A percentile compares a stretch with the other conserved stretches of the same genome.
These are phyloP conservation scores for Leptopilina boulardi DNA, from an alignment of 1,140 invertebrate species.

Conservation along the genomic window DNA sequence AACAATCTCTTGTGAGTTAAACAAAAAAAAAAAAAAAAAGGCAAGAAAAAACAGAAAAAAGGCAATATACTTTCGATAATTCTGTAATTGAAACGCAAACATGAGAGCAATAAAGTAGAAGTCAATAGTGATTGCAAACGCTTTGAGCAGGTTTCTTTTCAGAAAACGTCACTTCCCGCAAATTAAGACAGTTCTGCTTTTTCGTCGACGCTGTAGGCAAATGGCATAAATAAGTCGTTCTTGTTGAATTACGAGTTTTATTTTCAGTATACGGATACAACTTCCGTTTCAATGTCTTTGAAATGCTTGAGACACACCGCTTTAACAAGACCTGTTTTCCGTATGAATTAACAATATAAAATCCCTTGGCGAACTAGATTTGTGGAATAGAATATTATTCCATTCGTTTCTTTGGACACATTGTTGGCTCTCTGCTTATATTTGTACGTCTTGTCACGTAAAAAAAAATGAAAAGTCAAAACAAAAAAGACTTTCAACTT, in stretches of 20 bases:
- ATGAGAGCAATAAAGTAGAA: conserved; percentile 18
- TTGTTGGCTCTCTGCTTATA: background rate
- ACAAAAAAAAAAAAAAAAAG: too few species aligned
- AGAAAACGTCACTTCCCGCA: conserved; percentile 29
- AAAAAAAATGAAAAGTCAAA: conserved; percentile 16
- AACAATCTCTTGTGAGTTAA: too few species aligned
- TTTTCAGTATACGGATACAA: conserved; percentile 15
- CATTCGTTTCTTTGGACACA: conserved; percentile 19
- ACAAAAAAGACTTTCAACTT: conserved; percentile 5
- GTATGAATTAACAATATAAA: conserved; percentile 32
- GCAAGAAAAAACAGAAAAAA: background rate
- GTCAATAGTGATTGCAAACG: conserved; percentile 21
- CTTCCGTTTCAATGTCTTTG: conserved; percentile 28
- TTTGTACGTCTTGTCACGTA: conserved; percentile 8
- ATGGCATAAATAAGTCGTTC: conserved; percentile 31
- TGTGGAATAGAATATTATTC: conserved; percentile 12
- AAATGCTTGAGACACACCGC: conserved; percentile 6
- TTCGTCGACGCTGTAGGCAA: conserved; percentile 29
- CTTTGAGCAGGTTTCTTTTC: conserved; percentile 33
- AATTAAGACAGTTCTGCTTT: conserved; percentile 33
- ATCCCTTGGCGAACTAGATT: conserved; percentile 11
- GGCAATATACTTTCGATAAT: background rate
- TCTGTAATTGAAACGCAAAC: conserved; percentile 32
- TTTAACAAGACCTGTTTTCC: conserved; percentile 30
- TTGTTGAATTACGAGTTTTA: conserved; percentile 31